Evolutionary conservation across 2,113 vertebrate species (phyloP).

Genomic region (Emydocephalus ijimae): DNA sequence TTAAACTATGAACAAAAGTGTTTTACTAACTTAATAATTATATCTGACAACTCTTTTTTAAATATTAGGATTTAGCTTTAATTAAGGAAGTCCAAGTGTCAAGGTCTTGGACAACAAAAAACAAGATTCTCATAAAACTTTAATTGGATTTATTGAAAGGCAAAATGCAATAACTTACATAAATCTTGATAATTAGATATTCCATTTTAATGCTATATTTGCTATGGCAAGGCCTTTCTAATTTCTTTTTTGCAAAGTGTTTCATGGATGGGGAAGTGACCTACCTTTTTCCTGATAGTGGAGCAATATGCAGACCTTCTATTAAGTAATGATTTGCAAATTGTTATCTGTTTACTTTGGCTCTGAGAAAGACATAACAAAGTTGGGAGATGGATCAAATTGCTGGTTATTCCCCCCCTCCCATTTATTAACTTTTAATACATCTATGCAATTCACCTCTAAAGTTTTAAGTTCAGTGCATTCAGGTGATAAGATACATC

Average conservation of each 20-base stretch:
- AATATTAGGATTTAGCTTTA: neutral
- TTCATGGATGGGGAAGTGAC: neutral
- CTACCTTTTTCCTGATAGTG: neutral
- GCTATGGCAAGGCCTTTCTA: neutral
- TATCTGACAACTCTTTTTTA: neutral
- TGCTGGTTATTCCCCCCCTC: neutral
- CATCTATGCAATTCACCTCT: neutral
- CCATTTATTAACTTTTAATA: neutral
- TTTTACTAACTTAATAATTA: neutral
- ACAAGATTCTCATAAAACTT: neutral
- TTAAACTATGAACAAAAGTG: neutral
- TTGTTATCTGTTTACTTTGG: neutral
- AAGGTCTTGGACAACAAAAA: neutral
- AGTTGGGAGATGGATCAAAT: neutral
- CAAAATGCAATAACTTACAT: neutral
- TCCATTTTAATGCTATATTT: neutral
- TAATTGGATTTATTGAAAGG: neutral
- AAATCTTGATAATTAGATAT: neutral
- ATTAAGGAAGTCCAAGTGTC: neutral
- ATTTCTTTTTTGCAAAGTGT: neutral
- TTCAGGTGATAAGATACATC: too few relatives aligned
- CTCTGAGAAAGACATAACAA: neutral
- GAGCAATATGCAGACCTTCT: neutral
- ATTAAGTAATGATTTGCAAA: neutral
- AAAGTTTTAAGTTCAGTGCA: neutral